phyloP scores from a whole-genome alignment of 2,797 vertebrate genomes.

The Gymnothorax javanicus region DNA sequence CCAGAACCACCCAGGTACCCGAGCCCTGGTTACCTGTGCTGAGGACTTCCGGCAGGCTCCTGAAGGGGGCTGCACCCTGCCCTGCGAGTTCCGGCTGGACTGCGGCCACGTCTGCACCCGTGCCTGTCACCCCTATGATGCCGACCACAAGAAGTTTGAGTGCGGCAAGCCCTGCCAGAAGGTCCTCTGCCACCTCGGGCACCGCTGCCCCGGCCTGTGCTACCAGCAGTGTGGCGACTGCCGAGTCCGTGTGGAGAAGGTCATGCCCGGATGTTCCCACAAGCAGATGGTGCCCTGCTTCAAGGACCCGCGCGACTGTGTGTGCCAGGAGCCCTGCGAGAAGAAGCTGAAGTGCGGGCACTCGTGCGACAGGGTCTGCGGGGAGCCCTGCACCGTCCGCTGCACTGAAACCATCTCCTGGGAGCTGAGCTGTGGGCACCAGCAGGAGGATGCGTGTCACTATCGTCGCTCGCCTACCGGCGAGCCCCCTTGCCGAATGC shows the following conservation, averaged over 20 bases:
- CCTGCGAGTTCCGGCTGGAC: constrained; percentile 83
- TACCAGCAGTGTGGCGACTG: constrained; percentile 74
- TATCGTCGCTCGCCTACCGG: constrained; percentile 22
- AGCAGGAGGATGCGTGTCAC: constrained; percentile 71
- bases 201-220: constrained; percentile 77
- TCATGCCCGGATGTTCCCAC: constrained; percentile 78
- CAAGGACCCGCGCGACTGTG: constrained; percentile 64
- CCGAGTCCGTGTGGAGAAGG: constrained; percentile 76
- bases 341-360: constrained; percentile 80
- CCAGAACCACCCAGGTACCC: constrained; percentile 85
- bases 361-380: constrained; percentile 74
- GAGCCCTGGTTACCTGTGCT: constrained; percentile 68
- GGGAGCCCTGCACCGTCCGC: constrained; percentile 64
- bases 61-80: constrained; percentile 85
- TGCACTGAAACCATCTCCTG: constrained; percentile 70
- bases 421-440: constrained; percentile 80
- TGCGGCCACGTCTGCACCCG: constrained; percentile 89
- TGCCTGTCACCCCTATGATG: constrained; percentile 88
- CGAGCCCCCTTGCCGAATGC: constrained; percentile 60
- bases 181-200: constrained; percentile 77
- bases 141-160: constrained; percentile 76
- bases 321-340: constrained; percentile 75
- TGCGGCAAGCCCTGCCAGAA: constrained; percentile 84
- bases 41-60: constrained; percentile 83
- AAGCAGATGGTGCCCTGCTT: constrained; percentile 85